These are phyloP conservation scores for Temnothorax unifasciatus DNA, from an alignment of 2,888 invertebrate species.

Conservation along the genomic window DNA sequence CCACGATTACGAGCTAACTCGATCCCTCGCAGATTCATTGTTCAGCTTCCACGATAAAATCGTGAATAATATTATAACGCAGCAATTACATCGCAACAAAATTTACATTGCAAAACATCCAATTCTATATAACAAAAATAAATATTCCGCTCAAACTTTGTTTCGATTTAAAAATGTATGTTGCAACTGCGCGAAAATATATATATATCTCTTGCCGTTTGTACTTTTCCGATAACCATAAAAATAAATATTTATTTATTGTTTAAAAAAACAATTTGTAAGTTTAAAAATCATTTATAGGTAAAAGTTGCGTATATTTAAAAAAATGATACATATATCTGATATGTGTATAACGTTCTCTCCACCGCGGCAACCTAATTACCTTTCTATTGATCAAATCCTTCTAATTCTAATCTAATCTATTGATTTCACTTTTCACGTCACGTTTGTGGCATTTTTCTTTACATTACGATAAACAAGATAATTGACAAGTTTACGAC, in stretches of 20 bases:
- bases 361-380: neutral
- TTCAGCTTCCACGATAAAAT: neutral
- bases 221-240: neutral
- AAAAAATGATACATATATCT: neutral
- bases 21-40: neutral
- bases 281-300: neutral
- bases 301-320: neutral
- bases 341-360: neutral
- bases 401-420: slow-evolving; percentile 8
- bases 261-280: neutral
- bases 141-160: neutral
- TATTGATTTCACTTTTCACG: neutral
- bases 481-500: neutral
- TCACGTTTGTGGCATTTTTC: neutral
- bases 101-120: neutral
- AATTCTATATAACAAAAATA: neutral
- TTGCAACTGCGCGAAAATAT: neutral
- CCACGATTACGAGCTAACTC: neutral
- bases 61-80: neutral
- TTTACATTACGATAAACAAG: neutral
- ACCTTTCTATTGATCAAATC: neutral
- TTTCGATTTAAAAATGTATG: neutral
- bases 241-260: neutral
- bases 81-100: slow-evolving; percentile 1
- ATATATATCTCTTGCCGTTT: neutral